These are phyloP conservation scores for Cheilosia variabilis DNA, from an alignment of 2,888 invertebrate species.

Conservation along the genomic window DNA sequence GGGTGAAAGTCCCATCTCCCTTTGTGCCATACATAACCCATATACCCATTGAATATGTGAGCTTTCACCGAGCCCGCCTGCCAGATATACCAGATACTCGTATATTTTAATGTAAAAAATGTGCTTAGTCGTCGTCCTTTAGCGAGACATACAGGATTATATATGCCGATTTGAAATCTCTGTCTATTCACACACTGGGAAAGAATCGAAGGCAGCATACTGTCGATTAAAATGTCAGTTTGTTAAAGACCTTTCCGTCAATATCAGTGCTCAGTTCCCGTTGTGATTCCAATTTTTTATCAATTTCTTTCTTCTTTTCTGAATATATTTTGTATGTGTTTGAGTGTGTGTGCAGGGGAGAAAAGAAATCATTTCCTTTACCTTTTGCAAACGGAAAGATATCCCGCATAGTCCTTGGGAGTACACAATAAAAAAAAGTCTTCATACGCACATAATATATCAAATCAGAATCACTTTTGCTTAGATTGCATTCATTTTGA, in stretches of 20 bases:
- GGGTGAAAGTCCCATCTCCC: neutral
- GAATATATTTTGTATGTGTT: conserved; percentile 41
- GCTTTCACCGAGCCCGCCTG: conserved; percentile 23
- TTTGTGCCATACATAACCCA: conserved; percentile 42
- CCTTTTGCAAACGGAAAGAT: conserved; percentile 61
- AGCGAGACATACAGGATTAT: conserved; percentile 22
- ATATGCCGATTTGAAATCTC: conserved; percentile 36
- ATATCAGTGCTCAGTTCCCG: conserved; percentile 61
- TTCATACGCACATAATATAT: conserved; percentile 64
- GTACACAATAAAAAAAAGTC: conserved; percentile 27
- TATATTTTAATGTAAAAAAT: conserved; percentile 32
- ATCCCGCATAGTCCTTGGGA: conserved; percentile 53
- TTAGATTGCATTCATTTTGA: conserved; percentile 73
- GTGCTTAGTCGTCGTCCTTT: conserved; percentile 54
- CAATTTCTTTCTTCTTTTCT: conserved; percentile 27
- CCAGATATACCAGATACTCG: neutral
- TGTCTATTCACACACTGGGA: conserved; percentile 13
- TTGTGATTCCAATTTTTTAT: conserved; percentile 34
- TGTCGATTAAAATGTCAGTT: conserved; percentile 75
- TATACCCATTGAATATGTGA: conserved; percentile 42
- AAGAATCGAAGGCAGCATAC: conserved; percentile 45
- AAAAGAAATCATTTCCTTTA: conserved; percentile 57
- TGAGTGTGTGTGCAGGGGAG: conserved; percentile 18
- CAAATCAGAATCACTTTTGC: conserved; percentile 73
- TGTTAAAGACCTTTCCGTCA: conserved; percentile 71